Percentiles rank a stretch among this genome's conserved stretches.
These are phyloP conservation scores for Spicauda simplicius DNA, from an alignment of 2,888 invertebrate genomes.

Conservation along the genomic window DNA sequence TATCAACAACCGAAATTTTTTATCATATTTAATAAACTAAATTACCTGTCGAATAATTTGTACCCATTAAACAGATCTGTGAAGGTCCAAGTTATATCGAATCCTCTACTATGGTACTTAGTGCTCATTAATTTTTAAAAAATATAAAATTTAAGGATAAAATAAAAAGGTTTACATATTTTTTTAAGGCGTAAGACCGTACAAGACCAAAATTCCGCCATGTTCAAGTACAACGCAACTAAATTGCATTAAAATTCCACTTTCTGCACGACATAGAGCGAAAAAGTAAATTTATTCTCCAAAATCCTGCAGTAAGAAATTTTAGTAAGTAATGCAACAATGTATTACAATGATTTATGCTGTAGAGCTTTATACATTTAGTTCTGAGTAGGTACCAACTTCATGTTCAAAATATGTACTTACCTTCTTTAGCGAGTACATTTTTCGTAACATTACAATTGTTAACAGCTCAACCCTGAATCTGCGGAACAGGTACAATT, in stretches of 20 bases:
- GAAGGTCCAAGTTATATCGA: too few species aligned
- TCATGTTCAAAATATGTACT: too few species aligned
- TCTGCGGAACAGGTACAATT: too few species aligned
- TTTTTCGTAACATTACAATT: not conserved
- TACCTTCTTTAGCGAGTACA: not conserved
- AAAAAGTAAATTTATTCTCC: conserved; percentile 57
- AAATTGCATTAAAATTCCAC: conserved; percentile 72
- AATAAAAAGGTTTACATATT: too few species aligned
- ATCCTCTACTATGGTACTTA: too few species aligned
- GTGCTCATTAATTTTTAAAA: too few species aligned
- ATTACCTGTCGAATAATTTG: too few species aligned
- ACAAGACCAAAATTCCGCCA: not conserved
- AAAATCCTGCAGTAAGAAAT: conserved; percentile 25
- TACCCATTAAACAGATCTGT: too few species aligned
- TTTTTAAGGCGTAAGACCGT: not conserved
- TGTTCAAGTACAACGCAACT: conserved; percentile 47
- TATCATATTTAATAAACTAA: too few species aligned
- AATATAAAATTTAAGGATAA: too few species aligned
- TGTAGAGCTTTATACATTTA: conserved; percentile 2
- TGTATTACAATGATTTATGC: conserved; percentile 23
- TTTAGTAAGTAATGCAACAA: conserved; percentile 27
- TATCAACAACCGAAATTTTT: too few species aligned
- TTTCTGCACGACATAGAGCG: conserved; percentile 54
- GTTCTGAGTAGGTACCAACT: not conserved
- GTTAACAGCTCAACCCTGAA: too few species aligned